A percentile compares a stretch with the other conserved stretches of the same genome.
Evolutionary conservation across 64 coral and sea anemone genomes (phyloP).

Genomic region (Anthopleura sola): DNA sequence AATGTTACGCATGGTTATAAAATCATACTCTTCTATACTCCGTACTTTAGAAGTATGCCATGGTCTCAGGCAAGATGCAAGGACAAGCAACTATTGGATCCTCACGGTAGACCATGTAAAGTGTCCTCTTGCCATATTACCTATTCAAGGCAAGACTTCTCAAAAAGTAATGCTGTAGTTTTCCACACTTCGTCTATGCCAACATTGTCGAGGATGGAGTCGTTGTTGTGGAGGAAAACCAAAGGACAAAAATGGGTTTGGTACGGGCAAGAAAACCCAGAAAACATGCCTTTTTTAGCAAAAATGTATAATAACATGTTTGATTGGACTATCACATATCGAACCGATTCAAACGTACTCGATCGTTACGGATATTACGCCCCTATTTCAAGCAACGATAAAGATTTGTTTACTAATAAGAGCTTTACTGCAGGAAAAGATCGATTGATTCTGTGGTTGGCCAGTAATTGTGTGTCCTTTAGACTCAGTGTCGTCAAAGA

Average conservation of each 20-base stretch:
- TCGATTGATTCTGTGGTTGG: slow-evolving; percentile 37
- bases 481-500: slow-evolving; percentile 14
- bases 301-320: slow-evolving; percentile 22
- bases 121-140: not conserved
- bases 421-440: slow-evolving; percentile 22
- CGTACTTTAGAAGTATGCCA: slow-evolving; percentile 27
- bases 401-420: not conserved
- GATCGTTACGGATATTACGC: slow-evolving; percentile 40
- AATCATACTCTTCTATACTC: slow-evolving; percentile 40
- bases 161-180: slow-evolving; percentile 37
- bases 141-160: slow-evolving; percentile 27
- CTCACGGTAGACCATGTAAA: not conserved
- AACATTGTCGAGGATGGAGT: not conserved
- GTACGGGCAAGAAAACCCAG: slow-evolving; percentile 39
- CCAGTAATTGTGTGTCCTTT: slow-evolving; percentile 20
- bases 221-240: not conserved
- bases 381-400: not conserved
- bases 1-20: not conserved
- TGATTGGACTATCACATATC: slow-evolving; percentile 62
- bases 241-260: slow-evolving; percentile 60
- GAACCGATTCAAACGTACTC: slow-evolving; percentile 52
- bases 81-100: not conserved
- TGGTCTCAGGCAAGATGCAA: slow-evolving; percentile 16
- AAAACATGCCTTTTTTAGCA: not conserved
- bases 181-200: slow-evolving; percentile 29